A percentile compares a stretch with the other conserved stretches of the same genome.
Conservation (phyloP, 2,888 invertebrate genomes). For the Eupithecia abbreviata region DNA sequence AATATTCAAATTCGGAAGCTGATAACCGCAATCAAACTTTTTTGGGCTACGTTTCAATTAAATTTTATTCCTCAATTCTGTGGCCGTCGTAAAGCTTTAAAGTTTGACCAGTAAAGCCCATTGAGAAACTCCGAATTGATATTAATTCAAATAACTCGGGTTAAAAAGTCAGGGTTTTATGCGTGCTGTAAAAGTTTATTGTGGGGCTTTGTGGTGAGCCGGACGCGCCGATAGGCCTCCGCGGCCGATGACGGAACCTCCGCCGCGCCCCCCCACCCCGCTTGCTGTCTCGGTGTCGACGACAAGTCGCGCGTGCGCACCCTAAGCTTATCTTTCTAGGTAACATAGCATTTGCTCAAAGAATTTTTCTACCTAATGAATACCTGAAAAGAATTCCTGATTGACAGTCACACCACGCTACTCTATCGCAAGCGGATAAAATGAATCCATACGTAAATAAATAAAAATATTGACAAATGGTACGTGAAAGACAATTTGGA, state of each 20-base stretch:
- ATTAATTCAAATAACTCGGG: constrained; percentile 84
- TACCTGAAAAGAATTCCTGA: neutral
- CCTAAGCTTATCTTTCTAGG: constrained; percentile 21
- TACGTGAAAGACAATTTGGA: too few relatives aligned
- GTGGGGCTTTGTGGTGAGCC: constrained; percentile 81
- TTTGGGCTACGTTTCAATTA: constrained; percentile 82
- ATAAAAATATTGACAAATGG: too few relatives aligned
- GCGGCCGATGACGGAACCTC: constrained; percentile 31
- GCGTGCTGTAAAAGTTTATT: constrained; percentile 83
- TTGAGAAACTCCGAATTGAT: constrained; percentile 84
- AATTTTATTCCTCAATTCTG: constrained; percentile 83
- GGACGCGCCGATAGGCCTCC: constrained; percentile 79
- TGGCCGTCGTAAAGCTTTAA: constrained; percentile 82
- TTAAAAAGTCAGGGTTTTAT: constrained; percentile 84
- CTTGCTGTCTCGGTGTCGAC: neutral
- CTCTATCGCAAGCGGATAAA: neutral
- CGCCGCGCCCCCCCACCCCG: neutral
- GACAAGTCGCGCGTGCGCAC: constrained; percentile 52
- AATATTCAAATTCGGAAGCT: constrained; percentile 84
- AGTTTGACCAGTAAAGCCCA: constrained; percentile 83
- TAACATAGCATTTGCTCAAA: neutral
- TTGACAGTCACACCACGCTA: neutral
- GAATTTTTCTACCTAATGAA: neutral
- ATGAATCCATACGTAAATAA: neutral
- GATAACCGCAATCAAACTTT: constrained; percentile 82